Evolutionary conservation across 2,888 invertebrate genomes (phyloP).

Genomic region (Oligia strigilis): DNA sequence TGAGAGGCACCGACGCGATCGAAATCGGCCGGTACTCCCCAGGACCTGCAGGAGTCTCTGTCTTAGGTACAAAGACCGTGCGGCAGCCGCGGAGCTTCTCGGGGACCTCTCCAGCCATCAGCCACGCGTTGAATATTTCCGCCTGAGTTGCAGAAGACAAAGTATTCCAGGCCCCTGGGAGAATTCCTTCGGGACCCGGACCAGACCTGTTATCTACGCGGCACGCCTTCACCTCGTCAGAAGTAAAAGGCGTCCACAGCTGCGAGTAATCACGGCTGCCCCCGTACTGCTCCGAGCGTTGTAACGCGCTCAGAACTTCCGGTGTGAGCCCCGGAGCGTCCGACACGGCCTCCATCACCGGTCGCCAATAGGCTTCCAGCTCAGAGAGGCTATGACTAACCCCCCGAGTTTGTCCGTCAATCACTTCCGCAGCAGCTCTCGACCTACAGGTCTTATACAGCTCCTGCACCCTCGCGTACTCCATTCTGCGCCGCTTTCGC

Average conservation of each 20-base stretch:
- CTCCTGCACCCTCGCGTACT: constrained; percentile 22
- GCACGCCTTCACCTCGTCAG: constrained; percentile 29
- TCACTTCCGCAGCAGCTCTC: constrained; percentile 21
- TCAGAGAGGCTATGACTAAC: not conserved
- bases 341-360: constrained; percentile 45
- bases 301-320: constrained; percentile 13
- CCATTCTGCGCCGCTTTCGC: constrained; percentile 10
- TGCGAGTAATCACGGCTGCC: constrained; percentile 15
- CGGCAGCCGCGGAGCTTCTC: constrained; percentile 25
- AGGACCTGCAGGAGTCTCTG: constrained; percentile 51
- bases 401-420: constrained; percentile 17
- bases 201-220: constrained; percentile 21
- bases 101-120: constrained; percentile 33
- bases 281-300: constrained; percentile 20
- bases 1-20: constrained; percentile 59
- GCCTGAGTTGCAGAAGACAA: constrained; percentile 33
- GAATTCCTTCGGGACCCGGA: constrained; percentile 33
- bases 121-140: constrained; percentile 39
- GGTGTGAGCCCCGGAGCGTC: constrained; percentile 38
- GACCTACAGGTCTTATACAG: constrained; percentile 16
- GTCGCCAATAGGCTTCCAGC: constrained; percentile 48
- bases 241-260: constrained; percentile 31
- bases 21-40: constrained; percentile 63
- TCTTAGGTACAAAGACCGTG: constrained; percentile 43
- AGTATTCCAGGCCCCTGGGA: constrained; percentile 25